Conservation (phyloP, 30 jellyfish, hydroid and myxozoan species). For the Rhopilema esculentum region DNA sequence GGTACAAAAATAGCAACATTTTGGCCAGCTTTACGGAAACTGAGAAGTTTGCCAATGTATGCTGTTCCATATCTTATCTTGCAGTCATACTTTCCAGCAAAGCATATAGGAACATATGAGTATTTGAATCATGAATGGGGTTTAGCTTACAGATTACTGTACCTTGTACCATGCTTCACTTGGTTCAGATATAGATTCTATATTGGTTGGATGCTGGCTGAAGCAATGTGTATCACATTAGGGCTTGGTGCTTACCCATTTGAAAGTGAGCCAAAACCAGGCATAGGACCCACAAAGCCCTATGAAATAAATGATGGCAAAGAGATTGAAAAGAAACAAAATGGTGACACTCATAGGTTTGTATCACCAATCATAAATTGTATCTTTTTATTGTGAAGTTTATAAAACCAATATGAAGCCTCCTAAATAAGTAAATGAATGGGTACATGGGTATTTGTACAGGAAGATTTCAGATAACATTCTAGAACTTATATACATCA, state of each 20-base stretch:
- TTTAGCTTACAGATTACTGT: conserved; percentile 52
- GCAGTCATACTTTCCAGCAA: conserved; percentile 69
- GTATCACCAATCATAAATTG: not conserved
- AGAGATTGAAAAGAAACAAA: conserved; percentile 39
- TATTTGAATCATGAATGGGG: conserved; percentile 80
- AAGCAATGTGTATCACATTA: conserved; percentile 86
- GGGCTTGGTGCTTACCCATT: conserved; percentile 97
- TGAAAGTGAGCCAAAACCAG: conserved; percentile 90
- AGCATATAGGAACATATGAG: conserved; percentile 64
- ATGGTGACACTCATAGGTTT: conserved; percentile 91
- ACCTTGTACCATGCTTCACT: conserved; percentile 83
- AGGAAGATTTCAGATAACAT: too few relatives aligned
- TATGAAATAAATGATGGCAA: conserved; percentile 11
- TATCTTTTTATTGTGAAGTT: too few relatives aligned
- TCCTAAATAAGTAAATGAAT: too few relatives aligned
- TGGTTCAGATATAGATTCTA: conserved; percentile 90
- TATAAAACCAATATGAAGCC: too few relatives aligned
- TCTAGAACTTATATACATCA: too few relatives aligned
- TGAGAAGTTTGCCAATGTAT: conserved; percentile 57
- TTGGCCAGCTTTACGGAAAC: conserved; percentile 82
- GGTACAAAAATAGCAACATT: conserved; percentile 82
- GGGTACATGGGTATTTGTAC: too few relatives aligned
- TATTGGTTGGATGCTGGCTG: conserved; percentile 97
- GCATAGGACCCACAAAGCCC: conserved; percentile 86
- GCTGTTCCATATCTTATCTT: conserved; percentile 80